Conservation (phyloP, 2,797 vertebrate species). For the Lithobates pipiens region DNA sequence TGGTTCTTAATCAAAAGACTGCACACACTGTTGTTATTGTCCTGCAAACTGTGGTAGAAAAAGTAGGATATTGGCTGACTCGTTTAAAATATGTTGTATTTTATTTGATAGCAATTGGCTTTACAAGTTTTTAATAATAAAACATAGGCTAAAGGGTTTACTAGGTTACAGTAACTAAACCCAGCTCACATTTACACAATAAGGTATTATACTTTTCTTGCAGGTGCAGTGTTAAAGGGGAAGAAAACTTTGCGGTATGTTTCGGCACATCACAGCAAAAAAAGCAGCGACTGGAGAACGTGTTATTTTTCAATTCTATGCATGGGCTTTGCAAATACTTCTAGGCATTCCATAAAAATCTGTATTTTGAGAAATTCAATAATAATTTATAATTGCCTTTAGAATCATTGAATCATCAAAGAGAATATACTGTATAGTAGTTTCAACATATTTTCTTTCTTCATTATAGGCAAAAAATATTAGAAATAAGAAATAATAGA, state of each 20-base stretch:
- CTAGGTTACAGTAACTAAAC: conserved; percentile 25
- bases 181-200: conserved; percentile 28
- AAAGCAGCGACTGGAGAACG: neutral
- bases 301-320: conserved; percentile 9
- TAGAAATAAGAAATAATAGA: too few species aligned
- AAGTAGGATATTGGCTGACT: conserved; percentile 41
- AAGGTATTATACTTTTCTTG: conserved; percentile 29
- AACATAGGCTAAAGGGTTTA: conserved; percentile 15
- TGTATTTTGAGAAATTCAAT: too few species aligned
- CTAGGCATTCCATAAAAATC: too few species aligned
- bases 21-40: conserved; percentile 48
- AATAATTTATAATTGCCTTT: too few species aligned
- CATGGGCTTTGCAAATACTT: neutral
- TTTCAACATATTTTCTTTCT: too few species aligned
- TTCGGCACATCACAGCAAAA: conserved; percentile 21
- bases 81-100: conserved; percentile 14
- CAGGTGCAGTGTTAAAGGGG: conserved; percentile 34
- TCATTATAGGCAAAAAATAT: too few species aligned
- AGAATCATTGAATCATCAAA: too few species aligned
- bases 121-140: conserved; percentile 50
- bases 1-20: conserved; percentile 34
- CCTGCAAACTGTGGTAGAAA: conserved; percentile 20
- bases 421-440: too few species aligned
- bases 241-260: conserved; percentile 12
- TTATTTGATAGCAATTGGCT: conserved; percentile 35